phyloP scores from a whole-genome alignment of 2,888 invertebrate species.

The Protonemura montana region DNA sequence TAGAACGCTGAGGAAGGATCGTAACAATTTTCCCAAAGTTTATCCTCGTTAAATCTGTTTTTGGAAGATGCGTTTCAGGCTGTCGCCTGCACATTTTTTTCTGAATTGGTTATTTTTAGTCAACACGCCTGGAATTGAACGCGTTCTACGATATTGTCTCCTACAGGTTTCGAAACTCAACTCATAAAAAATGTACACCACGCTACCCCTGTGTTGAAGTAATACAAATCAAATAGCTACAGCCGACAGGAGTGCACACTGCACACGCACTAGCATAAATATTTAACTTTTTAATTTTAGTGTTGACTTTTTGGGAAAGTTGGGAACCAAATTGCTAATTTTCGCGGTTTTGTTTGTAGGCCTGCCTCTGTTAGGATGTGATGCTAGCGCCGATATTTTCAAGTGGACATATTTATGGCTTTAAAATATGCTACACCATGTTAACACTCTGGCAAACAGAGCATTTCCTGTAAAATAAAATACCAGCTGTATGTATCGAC shows the following conservation, averaged over 20 bases:
- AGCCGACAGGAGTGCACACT: not conserved
- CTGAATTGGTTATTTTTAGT: not conserved
- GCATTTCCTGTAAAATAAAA: not conserved
- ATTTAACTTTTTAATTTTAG: constrained; percentile 12
- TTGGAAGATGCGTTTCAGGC: not conserved
- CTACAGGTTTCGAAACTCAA: not conserved
- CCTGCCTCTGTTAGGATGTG: not conserved
- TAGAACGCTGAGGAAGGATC: not conserved
- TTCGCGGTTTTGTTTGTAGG: not conserved
- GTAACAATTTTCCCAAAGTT: not conserved
- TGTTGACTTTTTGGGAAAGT: not conserved
- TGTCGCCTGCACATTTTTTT: not conserved
- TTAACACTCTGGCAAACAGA: not conserved
- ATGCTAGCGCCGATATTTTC: too few species aligned
- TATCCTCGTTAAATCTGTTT: not conserved
- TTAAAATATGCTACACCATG: too few species aligned
- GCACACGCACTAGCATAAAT: not conserved
- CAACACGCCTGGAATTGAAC: not conserved
- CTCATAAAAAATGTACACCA: not conserved
- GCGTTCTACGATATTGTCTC: not conserved
- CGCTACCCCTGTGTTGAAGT: not conserved
- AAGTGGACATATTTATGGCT: too few species aligned
- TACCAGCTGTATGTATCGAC: not conserved
- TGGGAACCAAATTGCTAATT: not conserved
- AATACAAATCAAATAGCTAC: not conserved